Evolutionary conservation across 2,113 vertebrate genomes (phyloP).

Genomic region (Columba janthina): DNA sequence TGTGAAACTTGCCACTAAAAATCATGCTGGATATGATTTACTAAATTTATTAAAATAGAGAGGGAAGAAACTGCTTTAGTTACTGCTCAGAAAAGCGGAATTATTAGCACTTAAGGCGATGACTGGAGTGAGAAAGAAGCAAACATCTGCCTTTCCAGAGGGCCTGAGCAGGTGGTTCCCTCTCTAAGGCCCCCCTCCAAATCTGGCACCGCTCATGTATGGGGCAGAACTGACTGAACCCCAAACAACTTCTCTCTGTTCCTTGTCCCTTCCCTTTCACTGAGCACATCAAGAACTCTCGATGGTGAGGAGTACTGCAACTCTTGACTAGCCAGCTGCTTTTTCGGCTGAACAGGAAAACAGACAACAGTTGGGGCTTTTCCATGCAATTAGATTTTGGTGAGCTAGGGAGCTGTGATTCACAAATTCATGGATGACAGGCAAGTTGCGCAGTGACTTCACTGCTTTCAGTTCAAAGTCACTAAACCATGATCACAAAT

Average conservation of each 20-base stretch:
- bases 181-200: neutral
- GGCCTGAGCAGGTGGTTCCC: neutral
- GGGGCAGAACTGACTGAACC: neutral
- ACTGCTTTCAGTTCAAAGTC: neutral
- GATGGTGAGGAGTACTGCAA: neutral
- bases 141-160: neutral
- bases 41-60: neutral
- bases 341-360: neutral
- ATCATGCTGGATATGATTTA: neutral
- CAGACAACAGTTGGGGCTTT: neutral
- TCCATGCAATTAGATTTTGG: neutral
- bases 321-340: rapidly evolving
- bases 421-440: neutral
- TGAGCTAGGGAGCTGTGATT: neutral
- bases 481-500: neutral
- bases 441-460: neutral
- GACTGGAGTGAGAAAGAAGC: neutral
- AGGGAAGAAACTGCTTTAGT: neutral
- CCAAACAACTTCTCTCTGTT: neutral
- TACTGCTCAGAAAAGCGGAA: neutral
- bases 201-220: neutral
- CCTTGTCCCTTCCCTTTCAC: neutral
- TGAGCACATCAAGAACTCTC: neutral
- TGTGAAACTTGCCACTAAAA: neutral
- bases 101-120: neutral